Evolutionary conservation across 2,797 vertebrate species (phyloP).

Genomic region (Anguilla pacifica): DNA sequence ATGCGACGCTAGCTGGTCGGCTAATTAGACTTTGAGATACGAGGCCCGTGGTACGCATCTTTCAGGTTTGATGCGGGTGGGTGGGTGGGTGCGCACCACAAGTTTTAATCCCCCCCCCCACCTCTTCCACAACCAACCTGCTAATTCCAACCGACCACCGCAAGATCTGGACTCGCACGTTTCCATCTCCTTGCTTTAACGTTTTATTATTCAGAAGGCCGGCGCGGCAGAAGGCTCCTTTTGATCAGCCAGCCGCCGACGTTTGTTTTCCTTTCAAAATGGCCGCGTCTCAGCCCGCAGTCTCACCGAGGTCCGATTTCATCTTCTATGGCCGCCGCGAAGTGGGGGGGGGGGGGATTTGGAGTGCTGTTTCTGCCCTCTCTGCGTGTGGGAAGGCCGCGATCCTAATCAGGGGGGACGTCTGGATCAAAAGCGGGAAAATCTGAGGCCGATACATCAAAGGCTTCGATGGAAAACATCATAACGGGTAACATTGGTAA

Average conservation of each 20-base stretch:
- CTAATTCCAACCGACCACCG: conserved; percentile 11
- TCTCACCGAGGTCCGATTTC: not conserved
- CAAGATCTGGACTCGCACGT: not conserved
- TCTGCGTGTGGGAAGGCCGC: not conserved
- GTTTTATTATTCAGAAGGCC: not conserved
- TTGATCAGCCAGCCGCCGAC: not conserved
- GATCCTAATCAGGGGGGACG: not conserved
- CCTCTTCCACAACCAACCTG: no score
- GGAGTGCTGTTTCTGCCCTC: not conserved
- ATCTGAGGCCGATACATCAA: not conserved
- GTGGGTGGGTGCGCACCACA: not conserved
- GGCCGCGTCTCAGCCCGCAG: not conserved
- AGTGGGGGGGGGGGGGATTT: not conserved
- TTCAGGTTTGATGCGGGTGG: not conserved
- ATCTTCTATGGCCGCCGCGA: not conserved
- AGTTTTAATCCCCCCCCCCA: not conserved
- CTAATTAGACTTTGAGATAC: not conserved
- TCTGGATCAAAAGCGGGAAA: not conserved
- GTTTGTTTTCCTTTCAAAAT: not conserved
- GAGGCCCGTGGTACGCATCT: no score
- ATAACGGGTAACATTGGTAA: not conserved
- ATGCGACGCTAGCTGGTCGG: not conserved
- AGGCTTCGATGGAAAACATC: not conserved
- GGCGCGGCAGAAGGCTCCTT: not conserved
- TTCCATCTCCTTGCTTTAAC: conserved; percentile 10